A percentile compares a stretch with the other conserved stretches of the same genome.
Conservation (phyloP, 2,888 invertebrate genomes). For the Dendrolimus pini region DNA sequence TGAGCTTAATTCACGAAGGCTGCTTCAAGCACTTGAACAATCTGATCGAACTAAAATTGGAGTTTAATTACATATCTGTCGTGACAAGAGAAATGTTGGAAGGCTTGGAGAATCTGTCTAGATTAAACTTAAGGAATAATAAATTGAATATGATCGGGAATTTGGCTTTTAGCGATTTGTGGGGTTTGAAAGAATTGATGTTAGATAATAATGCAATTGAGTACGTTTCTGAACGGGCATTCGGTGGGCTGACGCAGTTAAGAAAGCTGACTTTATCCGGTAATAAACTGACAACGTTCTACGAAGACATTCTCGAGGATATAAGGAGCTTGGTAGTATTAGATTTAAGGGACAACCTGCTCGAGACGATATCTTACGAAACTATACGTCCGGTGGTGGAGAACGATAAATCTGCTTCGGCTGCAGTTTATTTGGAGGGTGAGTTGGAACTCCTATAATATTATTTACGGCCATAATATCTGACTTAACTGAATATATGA, state of each 20-base stretch:
- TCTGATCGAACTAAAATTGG: slow-evolving; percentile 87
- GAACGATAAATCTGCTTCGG: slow-evolving; percentile 83
- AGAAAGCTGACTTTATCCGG: slow-evolving; percentile 83
- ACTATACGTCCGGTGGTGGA: slow-evolving; percentile 84
- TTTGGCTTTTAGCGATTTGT: slow-evolving; percentile 86
- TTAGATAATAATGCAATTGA: slow-evolving; percentile 82
- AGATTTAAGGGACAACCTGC: slow-evolving; percentile 85
- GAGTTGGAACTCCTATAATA: slow-evolving; percentile 54
- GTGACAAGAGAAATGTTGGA: slow-evolving; percentile 86
- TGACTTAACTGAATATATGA: slow-evolving; percentile 18
- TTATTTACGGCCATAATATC: slow-evolving; percentile 25
- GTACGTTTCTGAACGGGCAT: slow-evolving; percentile 85
- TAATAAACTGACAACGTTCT: slow-evolving; percentile 83
- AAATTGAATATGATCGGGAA: slow-evolving; percentile 86
- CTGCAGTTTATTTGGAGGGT: slow-evolving; percentile 87
- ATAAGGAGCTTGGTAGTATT: slow-evolving; percentile 82
- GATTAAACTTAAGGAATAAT: slow-evolving; percentile 85
- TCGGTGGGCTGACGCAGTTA: slow-evolving; percentile 84
- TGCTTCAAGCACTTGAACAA: slow-evolving; percentile 86
- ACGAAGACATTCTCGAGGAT: slow-evolving; percentile 83
- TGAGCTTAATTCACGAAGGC: slow-evolving; percentile 90
- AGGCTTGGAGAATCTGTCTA: slow-evolving; percentile 82
- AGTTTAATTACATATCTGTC: slow-evolving; percentile 84
- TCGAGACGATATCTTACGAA: slow-evolving; percentile 85
- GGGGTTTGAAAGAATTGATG: slow-evolving; percentile 82